Percentiles rank a stretch among this genome's conserved stretches.
Evolutionary conservation across 2,888 invertebrate species (phyloP).

Genomic region (Hypomecis atomaria): DNA sequence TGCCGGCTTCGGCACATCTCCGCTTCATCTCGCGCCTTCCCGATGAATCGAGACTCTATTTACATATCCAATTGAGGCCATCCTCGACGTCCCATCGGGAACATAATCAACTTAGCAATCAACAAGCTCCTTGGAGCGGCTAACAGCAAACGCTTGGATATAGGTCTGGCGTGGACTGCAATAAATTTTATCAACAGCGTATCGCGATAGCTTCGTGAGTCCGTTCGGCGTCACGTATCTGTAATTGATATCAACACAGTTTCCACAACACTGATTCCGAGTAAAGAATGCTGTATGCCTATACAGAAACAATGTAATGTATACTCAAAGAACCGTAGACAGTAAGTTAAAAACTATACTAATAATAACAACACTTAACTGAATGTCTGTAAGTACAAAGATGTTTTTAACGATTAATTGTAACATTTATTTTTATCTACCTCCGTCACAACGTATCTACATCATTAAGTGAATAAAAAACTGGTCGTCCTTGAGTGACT

Average conservation of each 20-base stretch:
- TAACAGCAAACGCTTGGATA: conserved; percentile 45
- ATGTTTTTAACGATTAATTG: background rate
- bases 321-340: conserved; percentile 8
- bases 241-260: conserved; percentile 48
- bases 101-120: conserved; percentile 62
- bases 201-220: conserved; percentile 37
- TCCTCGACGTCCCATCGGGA: conserved; percentile 42
- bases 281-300: conserved; percentile 38
- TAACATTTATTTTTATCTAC: too few species aligned
- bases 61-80: conserved; percentile 58
- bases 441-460: background rate
- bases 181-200: conserved; percentile 37
- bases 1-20: conserved; percentile 58
- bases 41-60: conserved; percentile 57
- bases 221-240: conserved; percentile 43
- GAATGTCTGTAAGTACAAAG: background rate
- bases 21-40: conserved; percentile 43
- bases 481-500: conserved; percentile 12
- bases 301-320: conserved; percentile 43
- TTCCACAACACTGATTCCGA: conserved; percentile 48
- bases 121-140: conserved; percentile 55
- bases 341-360: background rate
- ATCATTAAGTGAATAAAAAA: background rate
- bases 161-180: conserved; percentile 36
- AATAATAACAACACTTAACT: background rate